Base-by-base conservation (phyloP, 1,140 invertebrate species). In the Drusus annulatus region DNA sequence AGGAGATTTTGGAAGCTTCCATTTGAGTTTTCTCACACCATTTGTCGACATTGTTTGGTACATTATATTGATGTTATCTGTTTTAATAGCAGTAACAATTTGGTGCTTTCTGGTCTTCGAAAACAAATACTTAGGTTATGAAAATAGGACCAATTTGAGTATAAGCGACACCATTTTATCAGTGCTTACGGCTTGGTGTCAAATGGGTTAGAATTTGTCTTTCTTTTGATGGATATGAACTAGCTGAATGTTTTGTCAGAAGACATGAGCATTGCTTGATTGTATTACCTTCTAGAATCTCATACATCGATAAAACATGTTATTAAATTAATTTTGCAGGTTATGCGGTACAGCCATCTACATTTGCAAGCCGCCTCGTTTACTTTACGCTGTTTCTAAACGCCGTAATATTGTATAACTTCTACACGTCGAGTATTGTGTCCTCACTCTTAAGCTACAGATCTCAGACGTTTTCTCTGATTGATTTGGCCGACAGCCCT, bases 371-470 rank as follows among this genome's bases (percentile, higher is more conserved):
- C 63, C 82, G 86, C 16, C 83, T 86, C 2, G 80, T 86, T 17
- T 84, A 85, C 58, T 81, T 87, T n/a, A 84, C 81, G 36, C 79
- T 86, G 16, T 83, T 86, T 17, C 79, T 86, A 13, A 80, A 85
- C 8, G 86, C 86, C 15, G 69, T 87, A 15, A 74, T 87, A 10
- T 79, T 86, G 10, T 87, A 87, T 80, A 87, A 87, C 74, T 87
- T 86, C 68, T 87, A 87, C 80, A 87, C 87, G 5, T 87, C 87
- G 1, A 86, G 86, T 79, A 85, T 87, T 58, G 85, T 87, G 13
- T 87, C 86, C 3, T 85, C 86, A 0, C 80, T 87, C 2, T 75
- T 87, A 7, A 87, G 84, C 51, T 84, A 82, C 52, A 76, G 79
- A 80, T 80, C 78, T 15, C 65, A 82, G 75, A 79, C 60, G 50